Conservation (phyloP, 2,888 invertebrate genomes). For the Drosophila infuscata region DNA sequence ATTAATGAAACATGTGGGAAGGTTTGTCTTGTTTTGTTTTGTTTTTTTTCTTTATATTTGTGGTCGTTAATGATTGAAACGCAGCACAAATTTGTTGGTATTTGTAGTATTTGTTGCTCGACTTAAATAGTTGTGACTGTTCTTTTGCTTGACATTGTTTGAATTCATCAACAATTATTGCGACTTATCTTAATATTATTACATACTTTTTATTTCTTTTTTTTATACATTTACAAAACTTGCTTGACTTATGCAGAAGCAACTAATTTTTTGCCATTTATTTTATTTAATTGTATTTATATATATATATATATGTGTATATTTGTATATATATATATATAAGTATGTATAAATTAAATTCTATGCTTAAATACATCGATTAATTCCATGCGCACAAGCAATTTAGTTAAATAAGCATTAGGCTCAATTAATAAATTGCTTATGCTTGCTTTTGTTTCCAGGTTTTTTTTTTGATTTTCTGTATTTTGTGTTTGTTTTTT, state of each 20-base stretch:
- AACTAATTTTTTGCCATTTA: slow-evolving; percentile 40
- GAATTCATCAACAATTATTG: slow-evolving; percentile 70
- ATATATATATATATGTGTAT: slow-evolving; percentile 19
- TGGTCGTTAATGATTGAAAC: slow-evolving; percentile 52
- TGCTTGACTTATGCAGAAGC: slow-evolving; percentile 44
- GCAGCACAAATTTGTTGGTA: slow-evolving; percentile 47
- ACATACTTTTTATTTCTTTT: slow-evolving; percentile 57
- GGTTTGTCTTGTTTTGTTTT: slow-evolving; percentile 39
- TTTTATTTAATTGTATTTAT: slow-evolving; percentile 30
- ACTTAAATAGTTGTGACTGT: slow-evolving; percentile 59
- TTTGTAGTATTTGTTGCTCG: slow-evolving; percentile 43
- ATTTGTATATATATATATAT: slow-evolving; percentile 28
- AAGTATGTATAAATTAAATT: slow-evolving; percentile 64
- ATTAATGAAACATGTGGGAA: slow-evolving; percentile 73
- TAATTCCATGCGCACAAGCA: slow-evolving; percentile 71
- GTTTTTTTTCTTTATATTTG: slow-evolving; percentile 27
- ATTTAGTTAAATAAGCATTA: slow-evolving; percentile 62
- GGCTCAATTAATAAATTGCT: slow-evolving; percentile 66
- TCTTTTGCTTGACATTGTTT: slow-evolving; percentile 47
- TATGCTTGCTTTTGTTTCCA: slow-evolving; percentile 41
- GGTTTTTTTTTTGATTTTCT: slow-evolving; percentile 39
- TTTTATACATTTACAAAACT: slow-evolving; percentile 71
- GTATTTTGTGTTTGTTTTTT: slow-evolving; percentile 51
- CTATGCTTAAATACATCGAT: slow-evolving; percentile 78
- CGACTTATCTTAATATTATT: slow-evolving; percentile 71